phyloP scores from a whole-genome alignment of 2,113 vertebrate genomes.

The Indicator indicator region DNA sequence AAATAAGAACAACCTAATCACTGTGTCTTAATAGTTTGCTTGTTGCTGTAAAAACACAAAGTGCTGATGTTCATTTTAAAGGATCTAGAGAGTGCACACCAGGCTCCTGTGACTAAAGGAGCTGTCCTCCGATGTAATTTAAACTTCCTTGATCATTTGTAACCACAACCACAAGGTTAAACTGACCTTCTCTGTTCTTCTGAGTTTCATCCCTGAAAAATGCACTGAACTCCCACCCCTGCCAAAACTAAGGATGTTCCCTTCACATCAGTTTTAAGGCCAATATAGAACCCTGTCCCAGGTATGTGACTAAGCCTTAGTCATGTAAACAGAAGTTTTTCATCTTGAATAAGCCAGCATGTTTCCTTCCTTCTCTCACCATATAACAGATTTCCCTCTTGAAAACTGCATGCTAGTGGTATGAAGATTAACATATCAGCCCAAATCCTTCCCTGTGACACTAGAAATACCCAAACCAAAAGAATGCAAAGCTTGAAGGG shows the following conservation, averaged over 20 bases:
- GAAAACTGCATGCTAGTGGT: not conserved
- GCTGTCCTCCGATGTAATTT: slow-evolving; percentile 66
- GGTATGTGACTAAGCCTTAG: slow-evolving; percentile 79
- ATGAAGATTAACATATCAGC: not conserved
- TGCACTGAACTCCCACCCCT: slow-evolving; percentile 58
- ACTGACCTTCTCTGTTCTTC: slow-evolving; percentile 72
- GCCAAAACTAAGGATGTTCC: slow-evolving; percentile 66
- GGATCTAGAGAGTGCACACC: slow-evolving; percentile 34
- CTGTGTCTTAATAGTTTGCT: slow-evolving; percentile 58
- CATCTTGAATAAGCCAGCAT: slow-evolving; percentile 40
- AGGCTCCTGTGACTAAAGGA: slow-evolving; percentile 72
- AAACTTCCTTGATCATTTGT: slow-evolving; percentile 71
- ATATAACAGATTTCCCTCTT: slow-evolving; percentile 22
- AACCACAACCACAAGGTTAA: slow-evolving; percentile 79
- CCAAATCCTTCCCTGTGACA: not conserved
- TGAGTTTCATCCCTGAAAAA: slow-evolving; percentile 77
- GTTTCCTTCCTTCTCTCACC: slow-evolving; percentile 11
- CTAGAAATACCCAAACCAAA: slow-evolving; percentile 30
- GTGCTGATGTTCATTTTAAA: slow-evolving; percentile 51
- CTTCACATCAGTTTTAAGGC: slow-evolving; percentile 61
- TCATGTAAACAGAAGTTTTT: slow-evolving; percentile 75
- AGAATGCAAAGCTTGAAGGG: not conserved
- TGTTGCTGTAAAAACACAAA: slow-evolving; percentile 58
- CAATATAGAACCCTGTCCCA: slow-evolving; percentile 60
- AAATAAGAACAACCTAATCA: slow-evolving; percentile 39